Evolutionary conservation across 2,888 invertebrate species (phyloP).

Genomic region (Anorthoa munda): DNA sequence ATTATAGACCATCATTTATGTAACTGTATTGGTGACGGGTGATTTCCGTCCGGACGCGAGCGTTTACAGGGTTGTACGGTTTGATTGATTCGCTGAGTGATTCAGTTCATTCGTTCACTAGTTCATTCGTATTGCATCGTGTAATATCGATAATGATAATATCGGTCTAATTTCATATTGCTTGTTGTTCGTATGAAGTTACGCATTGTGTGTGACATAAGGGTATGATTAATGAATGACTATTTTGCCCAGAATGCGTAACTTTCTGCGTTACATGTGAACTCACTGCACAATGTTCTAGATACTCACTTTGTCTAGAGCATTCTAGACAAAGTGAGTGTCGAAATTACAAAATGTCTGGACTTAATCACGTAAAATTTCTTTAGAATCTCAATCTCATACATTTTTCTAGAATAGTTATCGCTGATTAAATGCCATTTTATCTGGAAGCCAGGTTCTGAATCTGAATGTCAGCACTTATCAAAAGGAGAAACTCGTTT

Average conservation of each 20-base stretch:
- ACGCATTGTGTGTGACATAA: slow-evolving; percentile 11
- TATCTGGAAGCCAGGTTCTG: no score
- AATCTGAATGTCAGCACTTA: background rate
- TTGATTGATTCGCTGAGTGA: slow-evolving; percentile 54
- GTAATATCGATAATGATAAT: slow-evolving; percentile 22
- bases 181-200: slow-evolving; percentile 43
- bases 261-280: no score
- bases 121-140: slow-evolving; percentile 44
- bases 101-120: slow-evolving; percentile 46
- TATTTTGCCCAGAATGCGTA: background rate
- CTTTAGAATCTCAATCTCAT: no score
- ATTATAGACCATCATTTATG: slow-evolving; percentile 51
- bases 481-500: background rate
- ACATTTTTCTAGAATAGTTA: no score
- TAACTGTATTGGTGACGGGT: slow-evolving; percentile 45
- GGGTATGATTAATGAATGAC: slow-evolving; percentile 5
- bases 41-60: slow-evolving; percentile 69
- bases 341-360: background rate
- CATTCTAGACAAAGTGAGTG: background rate
- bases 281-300: no score
- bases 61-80: slow-evolving; percentile 46
- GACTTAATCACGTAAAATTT: no score
- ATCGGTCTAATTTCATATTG: slow-evolving; percentile 24
- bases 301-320: no score
- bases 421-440: no score